A percentile compares a stretch with the other conserved stretches of the same genome.
Conservation (phyloP, 2,797 vertebrate species). For the Esox masquinongy region DNA sequence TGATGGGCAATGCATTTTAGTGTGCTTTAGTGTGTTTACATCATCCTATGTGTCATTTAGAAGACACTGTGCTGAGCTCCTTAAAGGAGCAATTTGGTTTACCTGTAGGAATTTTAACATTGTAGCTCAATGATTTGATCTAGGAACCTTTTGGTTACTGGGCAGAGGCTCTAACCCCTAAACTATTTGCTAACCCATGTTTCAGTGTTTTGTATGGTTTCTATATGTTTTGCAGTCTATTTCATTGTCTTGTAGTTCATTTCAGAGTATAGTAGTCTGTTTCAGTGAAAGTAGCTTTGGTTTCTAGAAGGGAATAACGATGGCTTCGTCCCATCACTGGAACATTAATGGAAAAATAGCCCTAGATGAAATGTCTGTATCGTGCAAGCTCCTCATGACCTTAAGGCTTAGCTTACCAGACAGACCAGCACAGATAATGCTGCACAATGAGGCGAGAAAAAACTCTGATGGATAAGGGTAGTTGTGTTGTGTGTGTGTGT, state of each 20-base stretch:
- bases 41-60: no score
- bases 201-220: no score
- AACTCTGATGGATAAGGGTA: conserved; percentile 20
- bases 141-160: no score
- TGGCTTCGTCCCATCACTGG: conserved; percentile 33
- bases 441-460: conserved; percentile 13
- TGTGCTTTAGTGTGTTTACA: background rate
- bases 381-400: conserved; percentile 39
- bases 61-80: no score
- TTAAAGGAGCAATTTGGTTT: no score
- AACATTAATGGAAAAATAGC: conserved; percentile 51
- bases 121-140: no score
- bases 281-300: conserved; percentile 5
- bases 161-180: no score
- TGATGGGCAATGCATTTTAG: background rate
- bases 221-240: background rate
- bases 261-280: background rate
- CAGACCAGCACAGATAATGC: conserved; percentile 30
- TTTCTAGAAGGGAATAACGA: conserved; percentile 29
- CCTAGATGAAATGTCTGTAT: conserved; percentile 53
- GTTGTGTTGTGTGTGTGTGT: conserved; percentile 10
- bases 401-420: conserved; percentile 45
- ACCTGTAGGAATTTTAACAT: no score
- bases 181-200: no score
- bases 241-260: background rate